Evolutionary conservation across 2,113 vertebrate genomes (phyloP).

Genomic region (Mobula hypostoma): DNA sequence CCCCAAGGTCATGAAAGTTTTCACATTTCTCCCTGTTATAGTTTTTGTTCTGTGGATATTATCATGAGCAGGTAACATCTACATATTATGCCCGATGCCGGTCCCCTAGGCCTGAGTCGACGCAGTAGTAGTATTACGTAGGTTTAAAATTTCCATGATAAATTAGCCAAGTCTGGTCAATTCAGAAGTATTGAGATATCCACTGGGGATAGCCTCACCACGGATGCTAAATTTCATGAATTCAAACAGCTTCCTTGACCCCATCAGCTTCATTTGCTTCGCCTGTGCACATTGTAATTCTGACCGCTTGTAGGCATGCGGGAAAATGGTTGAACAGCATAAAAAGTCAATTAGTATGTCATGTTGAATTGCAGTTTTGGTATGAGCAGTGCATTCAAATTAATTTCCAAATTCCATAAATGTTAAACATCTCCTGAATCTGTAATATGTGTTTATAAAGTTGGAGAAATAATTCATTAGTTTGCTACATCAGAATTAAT

Average conservation of each 20-base stretch:
- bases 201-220: not conserved
- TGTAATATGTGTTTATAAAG: not conserved
- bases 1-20: not conserved
- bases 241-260: not conserved
- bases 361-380: not conserved
- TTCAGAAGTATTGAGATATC: not conserved
- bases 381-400: not conserved
- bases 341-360: not conserved
- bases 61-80: not conserved
- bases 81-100: too few relatives aligned
- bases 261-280: not conserved
- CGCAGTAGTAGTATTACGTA: not conserved
- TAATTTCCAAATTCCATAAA: slow-evolving; percentile 14
- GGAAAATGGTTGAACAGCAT: not conserved
- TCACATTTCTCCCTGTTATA: not conserved
- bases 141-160: not conserved
- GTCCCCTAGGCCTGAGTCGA: too few relatives aligned
- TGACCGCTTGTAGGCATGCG: not conserved
- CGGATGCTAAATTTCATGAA: not conserved
- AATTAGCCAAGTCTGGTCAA: not conserved
- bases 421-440: not conserved
- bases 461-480: not conserved
- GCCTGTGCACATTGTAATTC: not conserved
- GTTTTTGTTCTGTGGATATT: not conserved
- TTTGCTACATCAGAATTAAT: not conserved